Conservation (phyloP, 2,888 invertebrate genomes). For the Lagria hirta region DNA sequence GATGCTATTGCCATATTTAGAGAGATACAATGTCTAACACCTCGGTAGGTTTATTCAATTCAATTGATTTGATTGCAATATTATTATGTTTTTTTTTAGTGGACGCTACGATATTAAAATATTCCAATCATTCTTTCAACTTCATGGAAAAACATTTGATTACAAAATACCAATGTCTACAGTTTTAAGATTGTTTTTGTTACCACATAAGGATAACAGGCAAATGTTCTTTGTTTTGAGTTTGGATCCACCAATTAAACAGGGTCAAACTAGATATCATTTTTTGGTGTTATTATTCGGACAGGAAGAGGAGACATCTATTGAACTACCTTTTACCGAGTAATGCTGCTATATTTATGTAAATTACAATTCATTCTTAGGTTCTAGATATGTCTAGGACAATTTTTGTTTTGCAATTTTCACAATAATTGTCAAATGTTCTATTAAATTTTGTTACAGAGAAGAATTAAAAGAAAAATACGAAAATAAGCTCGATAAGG, state of each 20-base stretch:
- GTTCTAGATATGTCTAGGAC: too few species aligned
- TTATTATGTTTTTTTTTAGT: constrained; percentile 70
- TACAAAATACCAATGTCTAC: constrained; percentile 99
- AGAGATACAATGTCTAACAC: constrained; percentile 97
- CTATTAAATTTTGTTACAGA: constrained; percentile 51
- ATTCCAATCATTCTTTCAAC: constrained; percentile 86
- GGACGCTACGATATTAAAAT: constrained; percentile 97
- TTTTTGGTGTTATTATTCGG: constrained; percentile 92
- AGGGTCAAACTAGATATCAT: constrained; percentile 98
- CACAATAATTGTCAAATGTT: too few species aligned
- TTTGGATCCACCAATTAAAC: constrained; percentile 98
- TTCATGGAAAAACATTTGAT: constrained; percentile 98
- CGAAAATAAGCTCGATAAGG: constrained; percentile 87
- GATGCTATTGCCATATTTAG: constrained; percentile 97
- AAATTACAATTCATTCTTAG: constrained; percentile 12
- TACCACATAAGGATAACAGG: constrained; percentile 96
- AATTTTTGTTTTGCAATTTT: too few species aligned
- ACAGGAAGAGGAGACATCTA: constrained; percentile 89
- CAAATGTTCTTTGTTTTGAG: constrained; percentile 99
- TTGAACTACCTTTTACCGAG: constrained; percentile 91
- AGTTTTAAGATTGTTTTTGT: constrained; percentile 87
- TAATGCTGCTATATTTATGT: constrained; percentile 53
- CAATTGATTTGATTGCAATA: too few species aligned
- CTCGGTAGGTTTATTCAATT: constrained; percentile 69
- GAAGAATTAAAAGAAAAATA: constrained; percentile 92